These are phyloP conservation scores for Asobara japonica DNA, from an alignment of 1,140 invertebrate species.

Conservation along the genomic window DNA sequence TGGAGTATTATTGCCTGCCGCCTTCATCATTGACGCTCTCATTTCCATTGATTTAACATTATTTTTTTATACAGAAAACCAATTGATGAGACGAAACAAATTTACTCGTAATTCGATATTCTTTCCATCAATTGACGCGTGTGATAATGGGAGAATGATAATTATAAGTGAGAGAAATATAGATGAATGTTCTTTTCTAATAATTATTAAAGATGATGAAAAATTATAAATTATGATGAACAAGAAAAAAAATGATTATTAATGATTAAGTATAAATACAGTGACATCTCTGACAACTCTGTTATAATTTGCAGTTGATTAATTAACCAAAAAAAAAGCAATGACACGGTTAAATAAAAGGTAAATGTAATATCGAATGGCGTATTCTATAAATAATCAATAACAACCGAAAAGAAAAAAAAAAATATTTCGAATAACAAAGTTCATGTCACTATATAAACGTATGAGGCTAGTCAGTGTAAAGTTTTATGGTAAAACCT, in stretches of 20 bases:
- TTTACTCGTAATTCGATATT: slow-evolving; percentile 15
- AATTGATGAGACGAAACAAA: slow-evolving; percentile 29
- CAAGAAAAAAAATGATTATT: background rate
- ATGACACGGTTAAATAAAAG: background rate
- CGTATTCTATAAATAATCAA: slow-evolving; percentile 41
- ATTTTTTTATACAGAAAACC: slow-evolving; percentile 47
- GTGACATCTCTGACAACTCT: background rate
- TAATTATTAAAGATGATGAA: background rate
- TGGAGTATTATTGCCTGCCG: slow-evolving; percentile 32
- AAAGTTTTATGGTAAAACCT: slow-evolving; percentile 30
- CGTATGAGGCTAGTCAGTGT: slow-evolving; percentile 45
- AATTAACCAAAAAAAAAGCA: slow-evolving; percentile 10
- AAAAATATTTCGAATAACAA: slow-evolving; percentile 35
- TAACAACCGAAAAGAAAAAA: slow-evolving; percentile 33
- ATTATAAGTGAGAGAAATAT: slow-evolving; percentile 2
- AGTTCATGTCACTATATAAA: slow-evolving; percentile 44
- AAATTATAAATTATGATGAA: background rate
- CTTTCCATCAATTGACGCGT: slow-evolving; percentile 43
- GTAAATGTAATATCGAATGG: slow-evolving; percentile 30
- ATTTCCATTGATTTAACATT: slow-evolving; percentile 14
- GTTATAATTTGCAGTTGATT: background rate
- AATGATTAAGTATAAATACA: background rate
- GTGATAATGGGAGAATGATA: slow-evolving; percentile 9
- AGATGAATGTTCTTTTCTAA: background rate
- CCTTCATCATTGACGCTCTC: slow-evolving; percentile 3